Base-by-base conservation (phyloP, 2,113 vertebrate species). In the Rhabdomys dilectus region DNA sequence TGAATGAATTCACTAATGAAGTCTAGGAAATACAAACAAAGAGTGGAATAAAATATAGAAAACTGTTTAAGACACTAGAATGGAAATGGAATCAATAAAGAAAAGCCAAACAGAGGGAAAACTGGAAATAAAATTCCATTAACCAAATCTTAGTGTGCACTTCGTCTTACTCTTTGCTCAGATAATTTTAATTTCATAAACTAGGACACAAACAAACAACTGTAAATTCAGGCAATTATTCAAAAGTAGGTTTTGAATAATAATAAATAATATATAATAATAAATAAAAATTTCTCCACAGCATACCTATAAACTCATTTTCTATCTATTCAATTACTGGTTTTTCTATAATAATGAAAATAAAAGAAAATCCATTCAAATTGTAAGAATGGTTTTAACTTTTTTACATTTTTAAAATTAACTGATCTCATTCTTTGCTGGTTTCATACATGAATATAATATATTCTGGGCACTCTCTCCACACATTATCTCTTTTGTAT, bases 321-420 rank as follows among this genome's bases (percentile, higher is more conserved):
- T 31, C 26, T 89, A 21, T 51, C 68, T 72, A 60, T 91, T 36
- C 48, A 58, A 73, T 94, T 93, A 93, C 84, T 75, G 53, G 84
- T 91, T 34, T 82, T 96, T 93, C 91, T 95, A 82, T 68, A 84
- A 42, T 82, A 94, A 91, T 64, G 34, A 70, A 36, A 70, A 36
- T 16, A 70, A 86, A 97, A 86, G 48, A 39, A 93, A 92, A 82
- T 73, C 4, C 89, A 7, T 89, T 66, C 29, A 93, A 90, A 82
- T 89, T n/a, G 39, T 94, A 95, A 95, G n/a, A 81, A 68, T 89
- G 91, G 8, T 87, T 62, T 77, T 93, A 82, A 78, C 75, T 94
- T 53, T 53, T 53, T 42, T 75, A 66, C 64, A 66, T 66, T 66
- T 66, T 34, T 24, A 31, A 66, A 66, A 31, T 66, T 66, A 66